Conservation (phyloP, 2,113 vertebrate species). For the Oceanites oceanicus region DNA sequence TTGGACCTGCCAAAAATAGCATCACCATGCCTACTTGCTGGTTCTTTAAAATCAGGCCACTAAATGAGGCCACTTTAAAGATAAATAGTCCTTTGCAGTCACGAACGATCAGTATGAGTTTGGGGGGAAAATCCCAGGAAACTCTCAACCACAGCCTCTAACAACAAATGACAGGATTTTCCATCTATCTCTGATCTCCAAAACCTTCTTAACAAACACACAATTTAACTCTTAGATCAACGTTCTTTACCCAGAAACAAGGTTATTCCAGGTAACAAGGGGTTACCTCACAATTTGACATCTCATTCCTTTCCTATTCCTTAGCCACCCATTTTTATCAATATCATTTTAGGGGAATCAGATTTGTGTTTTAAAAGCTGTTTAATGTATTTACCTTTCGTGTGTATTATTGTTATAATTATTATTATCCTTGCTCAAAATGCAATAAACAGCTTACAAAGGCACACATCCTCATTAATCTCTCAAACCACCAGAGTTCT, state of each 20-base stretch:
- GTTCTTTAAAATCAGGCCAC: constrained; percentile 1
- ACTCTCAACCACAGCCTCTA: background rate
- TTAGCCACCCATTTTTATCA: background rate
- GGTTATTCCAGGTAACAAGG: background rate
- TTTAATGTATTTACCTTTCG: background rate
- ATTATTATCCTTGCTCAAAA: background rate
- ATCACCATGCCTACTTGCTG: background rate
- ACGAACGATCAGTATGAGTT: background rate
- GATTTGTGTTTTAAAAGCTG: background rate
- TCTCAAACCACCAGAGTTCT: background rate
- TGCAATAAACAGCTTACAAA: background rate
- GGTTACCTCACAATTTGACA: background rate
- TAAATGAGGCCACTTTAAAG: constrained; percentile 4
- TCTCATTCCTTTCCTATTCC: background rate
- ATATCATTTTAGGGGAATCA: background rate
- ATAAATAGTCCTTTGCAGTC: background rate
- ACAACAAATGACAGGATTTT: background rate
- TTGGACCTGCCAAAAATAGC: background rate
- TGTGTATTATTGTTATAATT: background rate
- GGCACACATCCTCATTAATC: background rate
- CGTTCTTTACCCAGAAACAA: background rate
- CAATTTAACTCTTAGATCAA: background rate
- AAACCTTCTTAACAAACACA: background rate
- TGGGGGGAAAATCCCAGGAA: constrained; percentile 46
- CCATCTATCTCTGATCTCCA: background rate